Evolutionary conservation across 1,140 invertebrate genomes (phyloP), one percentile per base, ranked within the genome.

Genomic region (Microplitis mediator): DNA sequence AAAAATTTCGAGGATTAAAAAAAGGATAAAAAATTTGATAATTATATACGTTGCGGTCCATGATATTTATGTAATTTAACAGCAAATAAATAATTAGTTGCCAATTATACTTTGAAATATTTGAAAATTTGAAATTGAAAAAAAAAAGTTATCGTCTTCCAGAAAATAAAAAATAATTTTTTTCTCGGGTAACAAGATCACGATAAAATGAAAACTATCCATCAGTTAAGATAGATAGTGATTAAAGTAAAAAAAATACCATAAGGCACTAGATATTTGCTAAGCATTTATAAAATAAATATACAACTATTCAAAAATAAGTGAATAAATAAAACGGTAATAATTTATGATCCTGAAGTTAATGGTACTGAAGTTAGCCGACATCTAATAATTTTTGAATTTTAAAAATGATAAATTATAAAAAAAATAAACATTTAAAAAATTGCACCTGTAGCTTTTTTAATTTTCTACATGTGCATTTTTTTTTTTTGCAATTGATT

Each of bases 181-280:
- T 52, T 32, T 8, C 11, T 52, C 31, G 34, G 34, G 67, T 45
- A 60, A 13, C 23, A 31, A 60, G 39, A 14, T 69, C 35, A 67
- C 34, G 36, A 16, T 61, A 45, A 45, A 45, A 45, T 45, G 39
- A 45, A 45, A 11, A 65, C 31, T 63, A 74, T 61, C 76, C 67
- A 77, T 67, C 51, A 72, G 72, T 52, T 69, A 74, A 77, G 76
- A 77, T 74, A 75, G 72, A 77, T 77, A 77, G 74, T 76, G 76
- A 77, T 77, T 39, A 39, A 73, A 36, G 76, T 23, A 23, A 1
- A n/a, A n/a, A 74, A 14, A 36, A 63, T 61, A 74, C 73, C 73
- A 69, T 77, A 71, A 74, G 61, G 32, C 35, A 58, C 63, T 75
- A 70, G 32, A 72, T 60, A 73, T 68, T 56, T 51, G 34, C 71